These are phyloP conservation scores for Dipodomys merriami DNA, from an alignment of 2,113 vertebrate species.

Conservation along the genomic window DNA sequence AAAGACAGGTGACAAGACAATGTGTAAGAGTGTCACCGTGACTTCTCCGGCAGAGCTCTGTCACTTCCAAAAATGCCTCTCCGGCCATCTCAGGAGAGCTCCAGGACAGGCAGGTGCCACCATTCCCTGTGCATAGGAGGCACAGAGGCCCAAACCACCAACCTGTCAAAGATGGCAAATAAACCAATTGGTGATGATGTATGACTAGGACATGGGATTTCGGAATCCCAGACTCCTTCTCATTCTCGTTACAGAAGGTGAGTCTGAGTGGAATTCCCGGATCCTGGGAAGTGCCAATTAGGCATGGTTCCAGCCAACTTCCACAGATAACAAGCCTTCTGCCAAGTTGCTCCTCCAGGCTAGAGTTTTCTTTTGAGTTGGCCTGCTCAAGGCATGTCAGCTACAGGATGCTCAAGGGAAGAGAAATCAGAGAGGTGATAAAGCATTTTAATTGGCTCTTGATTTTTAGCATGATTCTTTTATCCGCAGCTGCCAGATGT, in stretches of 20 bases:
- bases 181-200: not conserved
- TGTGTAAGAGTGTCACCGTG: not conserved
- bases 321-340: not conserved
- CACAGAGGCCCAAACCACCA: not conserved
- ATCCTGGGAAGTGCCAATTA: not conserved
- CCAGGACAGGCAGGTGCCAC: not conserved
- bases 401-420: constrained; percentile 13
- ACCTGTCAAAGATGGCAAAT: not conserved
- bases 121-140: not conserved
- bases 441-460: constrained; percentile 47
- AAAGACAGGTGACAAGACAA: not conserved
- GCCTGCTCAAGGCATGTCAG: not conserved
- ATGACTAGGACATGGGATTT: not conserved
- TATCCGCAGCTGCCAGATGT: constrained; percentile 19
- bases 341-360: constrained; percentile 17
- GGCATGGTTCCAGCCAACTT: not conserved
- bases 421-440: constrained; percentile 31
- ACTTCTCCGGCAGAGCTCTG: not conserved
- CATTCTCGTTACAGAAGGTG: not conserved
- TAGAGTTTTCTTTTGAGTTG: constrained; percentile 47
- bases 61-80: not conserved
- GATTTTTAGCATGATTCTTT: constrained; percentile 51
- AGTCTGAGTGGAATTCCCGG: not conserved
- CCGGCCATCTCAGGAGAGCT: not conserved
- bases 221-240: not conserved